phyloP scores from a whole-genome alignment of 2,113 vertebrate species.

The Chitala chitala region DNA sequence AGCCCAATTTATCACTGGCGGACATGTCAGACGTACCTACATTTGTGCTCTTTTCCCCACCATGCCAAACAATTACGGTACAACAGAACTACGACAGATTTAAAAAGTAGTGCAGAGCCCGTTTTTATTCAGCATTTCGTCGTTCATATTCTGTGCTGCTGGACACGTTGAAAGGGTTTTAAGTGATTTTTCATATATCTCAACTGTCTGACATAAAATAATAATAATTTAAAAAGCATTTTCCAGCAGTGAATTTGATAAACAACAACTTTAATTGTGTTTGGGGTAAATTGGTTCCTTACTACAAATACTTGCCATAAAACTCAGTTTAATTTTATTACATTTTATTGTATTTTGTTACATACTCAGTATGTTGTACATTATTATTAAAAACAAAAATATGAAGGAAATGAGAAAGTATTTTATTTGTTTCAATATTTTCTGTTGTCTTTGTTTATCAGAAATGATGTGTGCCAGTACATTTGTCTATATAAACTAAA shows the following conservation, averaged over 20 bases:
- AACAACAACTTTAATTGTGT: background rate
- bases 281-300: background rate
- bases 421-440: background rate
- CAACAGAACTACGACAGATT: background rate
- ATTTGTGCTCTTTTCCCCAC: background rate
- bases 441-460: background rate
- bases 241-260: background rate
- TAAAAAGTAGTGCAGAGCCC: background rate
- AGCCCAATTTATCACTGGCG: background rate
- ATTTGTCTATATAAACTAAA: background rate
- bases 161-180: background rate
- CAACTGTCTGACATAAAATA: background rate
- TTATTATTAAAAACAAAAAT: no score
- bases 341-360: no score
- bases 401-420: no score
- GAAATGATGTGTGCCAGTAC: background rate
- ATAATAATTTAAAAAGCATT: no score
- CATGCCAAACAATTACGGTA: background rate
- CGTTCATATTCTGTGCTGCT: background rate
- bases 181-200: background rate
- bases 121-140: no score
- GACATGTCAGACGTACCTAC: background rate
- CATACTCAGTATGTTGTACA: no score
- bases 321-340: constrained; percentile 35
- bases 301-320: background rate